phyloP scores from a whole-genome alignment of 2,797 vertebrate genomes.

The Ptychadena robeensis region DNA sequence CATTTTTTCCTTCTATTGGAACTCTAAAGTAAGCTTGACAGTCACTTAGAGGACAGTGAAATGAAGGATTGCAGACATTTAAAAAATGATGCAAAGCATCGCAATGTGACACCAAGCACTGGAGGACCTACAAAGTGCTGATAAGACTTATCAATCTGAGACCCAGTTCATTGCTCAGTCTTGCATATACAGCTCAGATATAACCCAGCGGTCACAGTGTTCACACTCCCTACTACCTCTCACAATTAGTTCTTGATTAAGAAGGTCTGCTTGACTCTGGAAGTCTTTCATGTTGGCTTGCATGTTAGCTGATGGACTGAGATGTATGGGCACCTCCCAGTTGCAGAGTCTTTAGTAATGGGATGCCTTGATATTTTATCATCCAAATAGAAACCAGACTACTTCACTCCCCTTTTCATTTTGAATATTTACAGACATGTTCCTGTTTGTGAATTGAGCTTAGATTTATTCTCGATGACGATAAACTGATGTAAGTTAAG shows the following conservation, averaged over 20 bases:
- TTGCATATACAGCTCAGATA: slow-evolving; percentile 85
- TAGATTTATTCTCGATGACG: slow-evolving; percentile 81
- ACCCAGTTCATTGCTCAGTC: slow-evolving; percentile 90
- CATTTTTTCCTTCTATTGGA: neutral
- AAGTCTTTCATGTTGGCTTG: slow-evolving; percentile 98
- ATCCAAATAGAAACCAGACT: slow-evolving; percentile 99
- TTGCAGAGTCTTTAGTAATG: slow-evolving; percentile 96
- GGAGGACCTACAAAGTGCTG: slow-evolving; percentile 82
- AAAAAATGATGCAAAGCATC: slow-evolving; percentile 81
- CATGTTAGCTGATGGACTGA: slow-evolving; percentile 95
- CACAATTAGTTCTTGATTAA: slow-evolving; percentile 99
- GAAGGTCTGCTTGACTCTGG: slow-evolving; percentile 88
- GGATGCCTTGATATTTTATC: slow-evolving; percentile 97
- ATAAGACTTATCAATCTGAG: slow-evolving; percentile 86
- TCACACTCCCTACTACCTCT: slow-evolving; percentile 98
- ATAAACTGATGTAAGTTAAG: slow-evolving; percentile 72
- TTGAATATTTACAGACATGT: slow-evolving; percentile 86
- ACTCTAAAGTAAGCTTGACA: slow-evolving; percentile 17
- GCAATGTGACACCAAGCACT: slow-evolving; percentile 76
- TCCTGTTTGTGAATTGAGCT: slow-evolving; percentile 81
- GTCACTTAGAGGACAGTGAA: slow-evolving; percentile 56
- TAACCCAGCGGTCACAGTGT: slow-evolving; percentile 90
- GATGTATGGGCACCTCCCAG: slow-evolving; percentile 88
- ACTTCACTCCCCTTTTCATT: slow-evolving; percentile 83
- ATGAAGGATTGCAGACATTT: slow-evolving; percentile 75